A percentile compares a stretch with the other conserved stretches of the same genome.
These are phyloP conservation scores for Zosterops pallidus DNA, from an alignment of 2,113 vertebrate genomes.

Conservation along the genomic window DNA sequence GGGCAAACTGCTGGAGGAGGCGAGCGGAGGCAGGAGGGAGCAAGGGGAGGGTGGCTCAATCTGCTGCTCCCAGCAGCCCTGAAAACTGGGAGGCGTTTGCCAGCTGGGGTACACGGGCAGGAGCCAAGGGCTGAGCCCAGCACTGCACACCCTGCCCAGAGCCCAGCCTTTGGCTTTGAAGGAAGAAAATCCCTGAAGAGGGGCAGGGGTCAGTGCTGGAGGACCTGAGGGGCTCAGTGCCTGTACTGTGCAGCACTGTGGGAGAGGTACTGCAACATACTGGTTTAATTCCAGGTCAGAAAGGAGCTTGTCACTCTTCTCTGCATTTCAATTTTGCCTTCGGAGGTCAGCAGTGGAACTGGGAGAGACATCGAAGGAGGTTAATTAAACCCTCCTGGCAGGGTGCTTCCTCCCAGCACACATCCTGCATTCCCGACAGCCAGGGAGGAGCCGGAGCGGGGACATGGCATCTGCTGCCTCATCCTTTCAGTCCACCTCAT, in stretches of 20 bases:
- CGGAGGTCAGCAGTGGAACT: conserved; percentile 14
- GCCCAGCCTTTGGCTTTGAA: neutral
- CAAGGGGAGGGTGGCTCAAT: neutral
- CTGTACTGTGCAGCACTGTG: neutral
- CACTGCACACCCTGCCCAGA: neutral
- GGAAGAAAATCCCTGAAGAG: neutral
- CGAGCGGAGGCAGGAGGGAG: neutral
- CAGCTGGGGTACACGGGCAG: neutral
- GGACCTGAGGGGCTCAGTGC: neutral
- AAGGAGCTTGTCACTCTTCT: neutral
- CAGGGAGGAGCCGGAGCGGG: neutral
- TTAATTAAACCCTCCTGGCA: conserved; percentile 24
- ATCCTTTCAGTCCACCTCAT: neutral
- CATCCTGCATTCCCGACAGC: neutral
- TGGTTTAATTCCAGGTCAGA: conserved; percentile 44
- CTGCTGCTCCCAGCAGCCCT: conserved; percentile 13
- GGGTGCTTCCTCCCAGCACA: neutral
- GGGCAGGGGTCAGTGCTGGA: neutral
- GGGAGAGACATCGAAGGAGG: neutral
- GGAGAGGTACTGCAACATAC: neutral
- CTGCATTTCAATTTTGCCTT: neutral
- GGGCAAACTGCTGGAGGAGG: neutral
- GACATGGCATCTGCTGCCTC: neutral
- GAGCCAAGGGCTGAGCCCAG: neutral
- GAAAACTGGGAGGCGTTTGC: neutral